These are phyloP conservation scores for Herminia tarsipennalis DNA, from an alignment of 2,888 invertebrate genomes.

Conservation along the genomic window DNA sequence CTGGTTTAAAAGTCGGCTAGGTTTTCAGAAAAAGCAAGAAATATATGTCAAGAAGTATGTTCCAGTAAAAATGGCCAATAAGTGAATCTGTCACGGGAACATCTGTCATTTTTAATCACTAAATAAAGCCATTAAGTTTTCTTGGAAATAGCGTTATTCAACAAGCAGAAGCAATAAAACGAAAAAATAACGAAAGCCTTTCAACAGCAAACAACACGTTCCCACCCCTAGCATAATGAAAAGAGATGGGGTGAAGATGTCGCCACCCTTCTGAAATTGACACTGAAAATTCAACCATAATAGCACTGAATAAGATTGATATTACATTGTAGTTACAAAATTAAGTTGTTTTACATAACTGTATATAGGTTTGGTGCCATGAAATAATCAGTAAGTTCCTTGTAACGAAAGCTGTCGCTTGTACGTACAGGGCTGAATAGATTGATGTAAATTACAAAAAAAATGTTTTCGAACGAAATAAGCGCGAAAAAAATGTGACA, in stretches of 20 bases:
- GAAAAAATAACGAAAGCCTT: background rate
- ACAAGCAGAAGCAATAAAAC: too few relatives aligned
- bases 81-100: too few relatives aligned
- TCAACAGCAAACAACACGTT: constrained; percentile 1
- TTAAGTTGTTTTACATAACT: constrained; percentile 70
- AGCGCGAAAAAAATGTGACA: constrained; percentile 28
- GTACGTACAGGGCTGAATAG: constrained; percentile 18
- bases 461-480: constrained; percentile 15
- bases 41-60: too few relatives aligned
- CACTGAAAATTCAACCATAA: constrained; percentile 39
- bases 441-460: constrained; percentile 21
- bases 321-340: constrained; percentile 34
- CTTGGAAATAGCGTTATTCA: too few relatives aligned
- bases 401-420: constrained; percentile 30
- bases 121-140: too few relatives aligned
- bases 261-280: constrained; percentile 41
- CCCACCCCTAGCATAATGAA: constrained; percentile 39
- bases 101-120: too few relatives aligned
- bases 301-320: constrained; percentile 9
- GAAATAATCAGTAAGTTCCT: constrained; percentile 79
- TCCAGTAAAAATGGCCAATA: too few relatives aligned
- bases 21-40: too few relatives aligned
- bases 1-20: too few relatives aligned
- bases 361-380: constrained; percentile 58
- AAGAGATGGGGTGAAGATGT: constrained; percentile 55